Base-by-base conservation (phyloP, 2,888 invertebrate species). In the Listrodromus nycthemerus region DNA sequence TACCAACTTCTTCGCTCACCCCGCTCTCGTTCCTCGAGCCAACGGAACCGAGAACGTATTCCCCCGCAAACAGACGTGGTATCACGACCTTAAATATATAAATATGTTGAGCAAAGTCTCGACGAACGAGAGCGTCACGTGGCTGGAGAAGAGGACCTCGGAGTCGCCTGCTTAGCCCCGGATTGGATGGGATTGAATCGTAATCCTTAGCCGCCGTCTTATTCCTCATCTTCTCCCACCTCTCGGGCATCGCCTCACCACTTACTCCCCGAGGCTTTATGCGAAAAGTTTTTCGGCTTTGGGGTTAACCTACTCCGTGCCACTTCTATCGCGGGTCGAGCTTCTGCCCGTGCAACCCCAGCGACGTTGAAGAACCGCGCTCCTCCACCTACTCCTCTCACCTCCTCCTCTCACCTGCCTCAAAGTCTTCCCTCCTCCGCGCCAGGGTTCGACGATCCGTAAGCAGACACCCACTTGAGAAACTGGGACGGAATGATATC, bases 101-200 rank as follows among this genome's bases (percentile, higher is more conserved):
- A 73, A 82, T 82, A 61, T 61, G 30, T 52, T 82, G 16, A 27
- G n/a, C 61, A 33, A 33, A n/a, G 48, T 48, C 58, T 16, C 45
- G 37, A 37, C 33, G n/a, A 61, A 50, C 33, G 61, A 8, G 30
- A 80, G 41, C 33, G 67, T 69, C 67, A 69, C 52, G 33, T 58
- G 73, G 52, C 48, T n/a, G 24, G 27, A 61, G 52, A 2, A 30
- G 69, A 30, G 30, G 52, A 61, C 55, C 71, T 24, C 78, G 30
- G 69, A 66, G 50, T 61, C 58, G 27, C 27, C 70, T 83, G 63
- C 63, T 55, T 79, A 78, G 48, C 27, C 30, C 58, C 48, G 30
- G 33, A 75, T 82, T 74, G 83, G 81, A 87, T 86, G 80, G 83
- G 83, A 88, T 88, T 86, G 86, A 86, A 86, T 85, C 80, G 79